Evolutionary conservation across 2,113 vertebrate species (phyloP).

Genomic region (western clawed frog (Xenopus tropicalis)): UCB_Xtro_10.0 CM004449.2:100386001-100386500

Average conservation of each 20-base stretch:
- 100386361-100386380: slow-evolving; percentile 1
- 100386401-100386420: background rate
- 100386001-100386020: slow-evolving; percentile 31
- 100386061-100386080: slow-evolving; percentile 35
- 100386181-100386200: slow-evolving; percentile 1
- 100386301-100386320: background rate
- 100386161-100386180: background rate
- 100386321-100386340: background rate
- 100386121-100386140: slow-evolving; percentile 18
- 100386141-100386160: slow-evolving; percentile 3
- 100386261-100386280: background rate
- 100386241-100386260: slow-evolving; percentile 11
- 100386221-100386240: slow-evolving; percentile 9
- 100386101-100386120: slow-evolving; percentile 5
- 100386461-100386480: background rate
- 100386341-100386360: slow-evolving; percentile 1
- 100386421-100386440: no score
- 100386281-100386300: slow-evolving; percentile 4
- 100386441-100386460: background rate
- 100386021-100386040: slow-evolving; percentile 35
- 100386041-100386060: slow-evolving; percentile 32
- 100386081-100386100: slow-evolving; percentile 14
- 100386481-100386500: no score
- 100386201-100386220: slow-evolving; percentile 9
- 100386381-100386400: background rate